Percentiles rank a stretch among this genome's conserved stretches.
These are phyloP conservation scores for Helostoma temminkii DNA, from an alignment of 2,797 vertebrate species.

Conservation along the genomic window DNA sequence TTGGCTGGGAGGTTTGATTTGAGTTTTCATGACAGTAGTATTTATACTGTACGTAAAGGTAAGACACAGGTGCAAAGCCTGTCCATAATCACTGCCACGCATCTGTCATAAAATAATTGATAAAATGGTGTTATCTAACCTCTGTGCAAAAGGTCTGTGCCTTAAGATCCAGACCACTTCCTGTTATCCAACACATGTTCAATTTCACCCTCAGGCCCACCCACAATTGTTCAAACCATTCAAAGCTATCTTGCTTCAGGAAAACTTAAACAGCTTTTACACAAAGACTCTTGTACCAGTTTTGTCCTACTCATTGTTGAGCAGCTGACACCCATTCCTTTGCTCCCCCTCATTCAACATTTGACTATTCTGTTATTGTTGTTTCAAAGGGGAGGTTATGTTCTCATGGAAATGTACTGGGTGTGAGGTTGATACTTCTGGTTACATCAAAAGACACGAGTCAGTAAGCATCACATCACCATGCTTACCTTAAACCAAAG, in stretches of 20 bases:
- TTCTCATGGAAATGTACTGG: conserved; percentile 78
- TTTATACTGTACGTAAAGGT: neutral
- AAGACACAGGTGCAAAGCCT: neutral
- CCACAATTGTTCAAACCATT: conserved; percentile 27
- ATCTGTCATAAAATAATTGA: conserved; percentile 60
- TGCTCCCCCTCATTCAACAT: conserved; percentile 47
- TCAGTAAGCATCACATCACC: conserved; percentile 25
- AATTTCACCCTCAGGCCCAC: neutral
- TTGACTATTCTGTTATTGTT: conserved; percentile 71
- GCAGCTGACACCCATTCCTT: conserved; percentile 64
- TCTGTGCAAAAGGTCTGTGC: conserved; percentile 52
- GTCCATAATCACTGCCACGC: conserved; percentile 18
- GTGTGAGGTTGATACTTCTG: conserved; percentile 59
- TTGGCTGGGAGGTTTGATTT: neutral
- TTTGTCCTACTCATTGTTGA: conserved; percentile 69
- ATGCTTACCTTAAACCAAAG: conserved; percentile 11
- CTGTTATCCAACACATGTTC: conserved; percentile 45
- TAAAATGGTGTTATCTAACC: conserved; percentile 54
- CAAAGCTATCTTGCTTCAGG: conserved; percentile 28
- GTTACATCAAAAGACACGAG: conserved; percentile 49
- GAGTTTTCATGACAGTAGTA: neutral
- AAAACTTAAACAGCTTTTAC: conserved; percentile 43
- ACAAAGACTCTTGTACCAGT: conserved; percentile 59
- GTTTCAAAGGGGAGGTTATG: conserved; percentile 67
- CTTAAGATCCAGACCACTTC: conserved; percentile 7